Evolutionary conservation across 2,113 vertebrate species (phyloP), one percentile per base, ranked within the genome.

Genomic region (Syngnathoides biaculeatus): DNA sequence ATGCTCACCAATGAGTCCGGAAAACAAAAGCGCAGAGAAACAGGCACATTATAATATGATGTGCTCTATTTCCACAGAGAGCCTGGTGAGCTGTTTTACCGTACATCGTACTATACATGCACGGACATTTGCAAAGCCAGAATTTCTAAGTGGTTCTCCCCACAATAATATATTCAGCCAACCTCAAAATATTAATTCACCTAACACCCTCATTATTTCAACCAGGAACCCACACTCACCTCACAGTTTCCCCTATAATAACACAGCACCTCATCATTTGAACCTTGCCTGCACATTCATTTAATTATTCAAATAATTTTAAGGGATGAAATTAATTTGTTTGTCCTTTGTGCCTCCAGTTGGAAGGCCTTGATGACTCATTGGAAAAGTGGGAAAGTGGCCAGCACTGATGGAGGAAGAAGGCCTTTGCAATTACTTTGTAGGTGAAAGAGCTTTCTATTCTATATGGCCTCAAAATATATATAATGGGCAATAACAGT

Each of bases 311-410:
- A 75, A 83, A 76, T 87, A 85, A 83, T 79, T 79, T 79, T 55
- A 67, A 47, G 50, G 67, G 68, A 65, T 68, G 81, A 74, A 72
- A 74, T 72, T 87, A 82, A 87, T 87, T 86, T 72, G 79, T 83
- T 83, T 85, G 77, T 86, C 74, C 58, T 22, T 52, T 56, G 79
- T 85, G 79, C 87, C 87, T 86, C 74, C 67, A 73, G 40, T 24
- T 75, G 56, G 64, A 57, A 69, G 74, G 74, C 67, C 50, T 76
- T 76, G 77, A 86, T 42, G 67, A 79, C 71, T 87, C 77, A 85
- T 86, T 87, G 69, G 20, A 75, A 65, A 84, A 86, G 88, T 86
- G 72, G 67, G 64, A 86, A 83, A 80, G 73, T 86, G 83, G 81
- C 81, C 80, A 67, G 52, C 62, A 62, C 71, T 76, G 62, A 58